These are phyloP conservation scores for Oryzias celebensis DNA, from an alignment of 2,113 vertebrate species.

Conservation along the genomic window DNA sequence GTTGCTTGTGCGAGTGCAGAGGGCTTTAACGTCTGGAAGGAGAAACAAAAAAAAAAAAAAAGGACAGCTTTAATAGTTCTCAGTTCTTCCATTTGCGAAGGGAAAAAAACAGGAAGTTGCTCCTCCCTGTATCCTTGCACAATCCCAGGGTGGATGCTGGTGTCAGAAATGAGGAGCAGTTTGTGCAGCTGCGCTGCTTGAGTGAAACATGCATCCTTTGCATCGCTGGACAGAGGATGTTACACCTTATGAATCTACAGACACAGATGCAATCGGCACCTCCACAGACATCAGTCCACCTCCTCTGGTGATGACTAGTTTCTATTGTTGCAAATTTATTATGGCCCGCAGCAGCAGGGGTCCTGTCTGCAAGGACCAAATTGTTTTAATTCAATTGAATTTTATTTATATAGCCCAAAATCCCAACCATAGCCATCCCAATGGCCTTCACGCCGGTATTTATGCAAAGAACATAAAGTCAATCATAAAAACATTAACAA, in stretches of 20 bases:
- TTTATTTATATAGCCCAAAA: too few relatives aligned
- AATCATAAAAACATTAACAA: too few relatives aligned
- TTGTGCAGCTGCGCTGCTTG: slow-evolving; percentile 25
- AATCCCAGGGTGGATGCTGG: slow-evolving; percentile 39
- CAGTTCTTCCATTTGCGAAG: slow-evolving; percentile 52
- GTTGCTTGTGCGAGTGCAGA: slow-evolving; percentile 39
- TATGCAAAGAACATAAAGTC: too few relatives aligned
- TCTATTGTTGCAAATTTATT: too few relatives aligned
- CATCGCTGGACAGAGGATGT: slow-evolving; percentile 19
- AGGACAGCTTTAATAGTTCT: slow-evolving; percentile 16
- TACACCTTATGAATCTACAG: slow-evolving; percentile 7
- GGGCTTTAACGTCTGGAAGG: slow-evolving; percentile 3
- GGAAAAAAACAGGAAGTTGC: slow-evolving; percentile 71
- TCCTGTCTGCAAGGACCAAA: too few relatives aligned
- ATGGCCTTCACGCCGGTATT: too few relatives aligned
- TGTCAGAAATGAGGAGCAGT: slow-evolving; percentile 21
- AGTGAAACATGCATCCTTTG: slow-evolving; percentile 64
- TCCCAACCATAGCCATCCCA: too few relatives aligned
- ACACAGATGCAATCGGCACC: slow-evolving; percentile 21
- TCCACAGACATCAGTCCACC: too few relatives aligned
- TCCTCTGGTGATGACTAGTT: too few relatives aligned
- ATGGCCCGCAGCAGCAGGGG: too few relatives aligned
- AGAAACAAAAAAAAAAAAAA: not conserved
- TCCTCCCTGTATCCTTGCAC: slow-evolving; percentile 43
- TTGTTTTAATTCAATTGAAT: too few relatives aligned